phyloP scores from a whole-genome alignment of 2,888 invertebrate species.

The Emmelina monodactyla region DNA sequence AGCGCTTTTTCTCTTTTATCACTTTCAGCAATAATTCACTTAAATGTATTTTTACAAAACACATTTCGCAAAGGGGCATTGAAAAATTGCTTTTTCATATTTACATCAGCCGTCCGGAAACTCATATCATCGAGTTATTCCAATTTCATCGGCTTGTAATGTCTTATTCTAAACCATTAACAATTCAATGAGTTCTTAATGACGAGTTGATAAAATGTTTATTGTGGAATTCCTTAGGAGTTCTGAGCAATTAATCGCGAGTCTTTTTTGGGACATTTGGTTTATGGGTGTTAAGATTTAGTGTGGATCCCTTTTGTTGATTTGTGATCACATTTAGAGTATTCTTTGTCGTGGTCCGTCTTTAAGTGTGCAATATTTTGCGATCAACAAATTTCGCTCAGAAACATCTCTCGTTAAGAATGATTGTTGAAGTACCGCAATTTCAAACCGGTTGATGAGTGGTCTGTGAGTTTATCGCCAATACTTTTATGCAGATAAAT shows the following conservation, averaged over 20 bases:
- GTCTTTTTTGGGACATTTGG: constrained; percentile 39
- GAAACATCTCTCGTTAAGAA: constrained; percentile 43
- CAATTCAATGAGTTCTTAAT: constrained; percentile 58
- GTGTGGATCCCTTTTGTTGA: constrained; percentile 38
- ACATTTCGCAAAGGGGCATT: constrained; percentile 29
- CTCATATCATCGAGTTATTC: constrained; percentile 39
- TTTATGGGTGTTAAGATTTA: constrained; percentile 52
- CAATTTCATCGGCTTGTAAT: constrained; percentile 51
- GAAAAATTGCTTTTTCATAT: constrained; percentile 29
- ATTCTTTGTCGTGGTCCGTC: constrained; percentile 43
- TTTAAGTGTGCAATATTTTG: constrained; percentile 53
- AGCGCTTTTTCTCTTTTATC: constrained; percentile 42
- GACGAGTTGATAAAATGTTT: constrained; percentile 60
- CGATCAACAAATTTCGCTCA: constrained; percentile 42
- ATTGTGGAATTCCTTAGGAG: constrained; percentile 52
- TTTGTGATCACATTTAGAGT: constrained; percentile 45
- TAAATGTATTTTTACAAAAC: constrained; percentile 32
- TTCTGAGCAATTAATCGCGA: constrained; percentile 47
- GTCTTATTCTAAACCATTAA: constrained; percentile 50
- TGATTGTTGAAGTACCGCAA: constrained; percentile 33
- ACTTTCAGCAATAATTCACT: constrained; percentile 36
- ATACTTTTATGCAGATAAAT: constrained; percentile 11
- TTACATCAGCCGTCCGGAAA: constrained; percentile 32
- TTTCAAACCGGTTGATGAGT: constrained; percentile 24
- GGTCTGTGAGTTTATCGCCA: constrained; percentile 11